Percentiles rank a stretch among this genome's conserved stretches.
These are phyloP conservation scores for Nomada ruficornis DNA, from an alignment of 2,888 invertebrate species.

Conservation along the genomic window DNA sequence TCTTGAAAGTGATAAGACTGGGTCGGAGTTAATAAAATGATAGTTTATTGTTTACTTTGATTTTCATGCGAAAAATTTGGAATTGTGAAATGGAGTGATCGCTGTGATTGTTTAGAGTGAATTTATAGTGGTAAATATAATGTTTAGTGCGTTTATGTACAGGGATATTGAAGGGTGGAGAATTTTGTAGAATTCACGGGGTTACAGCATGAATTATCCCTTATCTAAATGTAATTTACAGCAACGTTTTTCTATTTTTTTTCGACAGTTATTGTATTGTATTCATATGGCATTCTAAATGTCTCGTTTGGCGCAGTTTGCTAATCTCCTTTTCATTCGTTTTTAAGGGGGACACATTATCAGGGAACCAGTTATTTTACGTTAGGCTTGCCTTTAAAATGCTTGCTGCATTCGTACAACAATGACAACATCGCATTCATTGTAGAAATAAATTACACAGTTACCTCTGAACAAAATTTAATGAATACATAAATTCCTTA, in stretches of 20 bases:
- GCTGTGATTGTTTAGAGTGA: no score
- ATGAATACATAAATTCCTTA: neutral
- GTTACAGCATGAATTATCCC: no score
- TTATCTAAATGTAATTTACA: neutral
- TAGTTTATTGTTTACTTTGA: neutral
- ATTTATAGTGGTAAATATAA: neutral
- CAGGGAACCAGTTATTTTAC: slow-evolving; percentile 10
- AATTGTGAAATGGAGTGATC: neutral
- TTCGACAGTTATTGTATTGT: neutral
- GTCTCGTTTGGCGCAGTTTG: neutral
- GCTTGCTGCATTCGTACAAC: neutral
- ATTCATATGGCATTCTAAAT: neutral
- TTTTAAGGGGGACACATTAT: slow-evolving; percentile 15
- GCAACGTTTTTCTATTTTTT: no score
- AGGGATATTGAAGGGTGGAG: no score
- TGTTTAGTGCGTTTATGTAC: no score
- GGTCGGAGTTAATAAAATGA: neutral
- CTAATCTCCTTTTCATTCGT: neutral
- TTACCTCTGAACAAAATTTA: neutral
- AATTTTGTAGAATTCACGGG: no score
- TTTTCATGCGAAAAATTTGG: neutral
- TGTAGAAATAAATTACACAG: neutral
- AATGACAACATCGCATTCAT: neutral
- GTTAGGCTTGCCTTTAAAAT: neutral
- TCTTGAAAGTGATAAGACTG: neutral